Evolutionary conservation across 1,140 invertebrate genomes (phyloP).

Genomic region (Penaeus japonicus): DNA sequence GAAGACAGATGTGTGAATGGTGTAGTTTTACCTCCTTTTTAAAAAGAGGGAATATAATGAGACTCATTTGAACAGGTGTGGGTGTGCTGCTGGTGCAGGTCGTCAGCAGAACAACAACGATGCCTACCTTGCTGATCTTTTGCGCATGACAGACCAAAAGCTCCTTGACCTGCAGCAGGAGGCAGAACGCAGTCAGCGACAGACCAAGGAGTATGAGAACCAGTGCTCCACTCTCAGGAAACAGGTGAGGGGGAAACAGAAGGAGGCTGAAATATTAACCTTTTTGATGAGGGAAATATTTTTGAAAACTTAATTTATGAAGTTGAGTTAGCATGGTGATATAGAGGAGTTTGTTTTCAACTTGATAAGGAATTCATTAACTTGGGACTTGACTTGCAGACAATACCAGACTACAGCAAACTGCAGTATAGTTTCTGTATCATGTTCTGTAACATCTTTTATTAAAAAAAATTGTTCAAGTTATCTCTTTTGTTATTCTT

Average conservation of each 20-base stretch:
- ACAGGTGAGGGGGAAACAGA: constrained; percentile 25
- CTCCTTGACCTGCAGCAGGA: constrained; percentile 58
- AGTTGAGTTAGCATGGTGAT: no score
- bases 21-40: no score
- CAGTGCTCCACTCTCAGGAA: constrained; percentile 42
- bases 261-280: not conserved
- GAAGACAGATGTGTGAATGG: no score
- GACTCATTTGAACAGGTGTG: no score
- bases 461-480: no score
- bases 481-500: no score
- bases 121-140: constrained; percentile 34
- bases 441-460: no score
- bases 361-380: not conserved
- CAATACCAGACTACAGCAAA: no score
- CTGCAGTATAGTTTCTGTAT: no score
- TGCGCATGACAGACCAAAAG: constrained; percentile 44
- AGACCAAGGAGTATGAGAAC: constrained; percentile 25
- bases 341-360: no score
- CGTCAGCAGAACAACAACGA: constrained; percentile 34
- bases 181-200: constrained; percentile 39
- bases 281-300: not conserved
- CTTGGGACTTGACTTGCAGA: not conserved
- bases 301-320: no score
- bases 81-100: not conserved
- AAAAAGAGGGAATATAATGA: no score